Evolutionary conservation across 35 echinoderm and acorn worm species (phyloP).

Genomic region (Antedon bifida): DNA sequence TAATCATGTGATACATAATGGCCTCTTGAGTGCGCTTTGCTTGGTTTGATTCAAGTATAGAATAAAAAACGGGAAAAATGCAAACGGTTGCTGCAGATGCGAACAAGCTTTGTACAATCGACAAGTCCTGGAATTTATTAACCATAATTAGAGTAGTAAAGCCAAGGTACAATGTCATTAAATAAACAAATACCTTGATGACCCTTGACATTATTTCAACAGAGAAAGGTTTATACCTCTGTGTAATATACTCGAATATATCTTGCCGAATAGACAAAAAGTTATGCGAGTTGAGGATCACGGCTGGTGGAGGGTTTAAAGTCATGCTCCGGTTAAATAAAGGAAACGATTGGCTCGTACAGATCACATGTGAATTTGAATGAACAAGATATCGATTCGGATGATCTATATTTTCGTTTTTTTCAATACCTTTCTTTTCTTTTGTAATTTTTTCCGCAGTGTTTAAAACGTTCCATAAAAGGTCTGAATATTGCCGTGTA

Average conservation of each 20-base stretch:
- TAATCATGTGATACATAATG: neutral
- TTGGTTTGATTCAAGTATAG: neutral
- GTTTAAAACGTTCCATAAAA: neutral
- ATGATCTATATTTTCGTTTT: neutral
- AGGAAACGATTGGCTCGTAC: neutral
- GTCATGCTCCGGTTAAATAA: neutral
- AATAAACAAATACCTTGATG: neutral
- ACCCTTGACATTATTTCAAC: neutral
- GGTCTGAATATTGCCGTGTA: neutral
- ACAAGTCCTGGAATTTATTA: neutral
- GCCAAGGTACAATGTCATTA: neutral
- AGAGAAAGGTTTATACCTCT: neutral
- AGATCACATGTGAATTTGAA: neutral
- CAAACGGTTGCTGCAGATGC: neutral
- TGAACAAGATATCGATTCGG: neutral
- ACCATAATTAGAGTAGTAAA: neutral
- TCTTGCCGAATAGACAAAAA: neutral
- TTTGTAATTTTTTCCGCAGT: neutral
- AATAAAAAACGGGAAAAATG: neutral
- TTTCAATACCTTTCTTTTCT: neutral
- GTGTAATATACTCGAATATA: neutral
- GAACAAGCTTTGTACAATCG: neutral
- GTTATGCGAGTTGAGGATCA: neutral
- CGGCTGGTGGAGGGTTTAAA: neutral
- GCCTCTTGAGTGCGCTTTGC: neutral